phyloP scores from a whole-genome alignment of 1,140 invertebrate genomes.

The Drosophila tani region DNA sequence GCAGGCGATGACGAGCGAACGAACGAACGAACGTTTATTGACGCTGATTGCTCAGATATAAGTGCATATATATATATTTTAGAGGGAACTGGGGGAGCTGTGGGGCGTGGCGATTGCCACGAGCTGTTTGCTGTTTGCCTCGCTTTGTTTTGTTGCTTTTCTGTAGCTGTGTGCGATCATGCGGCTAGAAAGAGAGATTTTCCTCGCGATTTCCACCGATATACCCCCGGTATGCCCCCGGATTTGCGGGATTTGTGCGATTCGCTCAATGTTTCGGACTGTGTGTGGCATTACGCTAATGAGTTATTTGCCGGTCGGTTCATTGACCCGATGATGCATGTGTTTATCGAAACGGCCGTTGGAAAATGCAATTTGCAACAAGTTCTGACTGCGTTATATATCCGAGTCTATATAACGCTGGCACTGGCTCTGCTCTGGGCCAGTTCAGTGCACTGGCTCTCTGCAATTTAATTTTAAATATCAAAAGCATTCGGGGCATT shows the following conservation, averaged over 20 bases:
- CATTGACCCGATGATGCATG: slow-evolving; percentile 27
- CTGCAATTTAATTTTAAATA: slow-evolving; percentile 50
- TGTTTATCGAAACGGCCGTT: slow-evolving; percentile 33
- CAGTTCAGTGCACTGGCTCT: slow-evolving; percentile 53
- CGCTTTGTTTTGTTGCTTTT: slow-evolving; percentile 19
- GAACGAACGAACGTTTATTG: slow-evolving; percentile 25
- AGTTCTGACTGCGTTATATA: slow-evolving; percentile 24
- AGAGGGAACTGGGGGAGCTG: neutral
- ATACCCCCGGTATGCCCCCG: neutral
- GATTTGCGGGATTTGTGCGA: slow-evolving; percentile 25
- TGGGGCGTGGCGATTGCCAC: slow-evolving; percentile 24
- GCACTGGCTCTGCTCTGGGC: neutral
- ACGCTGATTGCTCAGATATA: slow-evolving; percentile 49
- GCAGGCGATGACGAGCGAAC: slow-evolving; percentile 14
- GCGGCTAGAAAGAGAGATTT: slow-evolving; percentile 38
- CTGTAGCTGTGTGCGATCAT: slow-evolving; percentile 30
- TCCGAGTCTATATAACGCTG: neutral
- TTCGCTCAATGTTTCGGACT: slow-evolving; percentile 20
- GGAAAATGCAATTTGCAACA: slow-evolving; percentile 39
- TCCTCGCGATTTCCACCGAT: slow-evolving; percentile 28
- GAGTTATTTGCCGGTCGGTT: slow-evolving; percentile 43
- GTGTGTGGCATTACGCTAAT: slow-evolving; percentile 44
- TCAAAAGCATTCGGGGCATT: slow-evolving; percentile 69
- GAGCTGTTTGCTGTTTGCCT: slow-evolving; percentile 53
- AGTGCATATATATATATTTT: slow-evolving; percentile 24